These are phyloP conservation scores for Apoda limacodes DNA, from an alignment of 2,888 invertebrate genomes.

Conservation along the genomic window DNA sequence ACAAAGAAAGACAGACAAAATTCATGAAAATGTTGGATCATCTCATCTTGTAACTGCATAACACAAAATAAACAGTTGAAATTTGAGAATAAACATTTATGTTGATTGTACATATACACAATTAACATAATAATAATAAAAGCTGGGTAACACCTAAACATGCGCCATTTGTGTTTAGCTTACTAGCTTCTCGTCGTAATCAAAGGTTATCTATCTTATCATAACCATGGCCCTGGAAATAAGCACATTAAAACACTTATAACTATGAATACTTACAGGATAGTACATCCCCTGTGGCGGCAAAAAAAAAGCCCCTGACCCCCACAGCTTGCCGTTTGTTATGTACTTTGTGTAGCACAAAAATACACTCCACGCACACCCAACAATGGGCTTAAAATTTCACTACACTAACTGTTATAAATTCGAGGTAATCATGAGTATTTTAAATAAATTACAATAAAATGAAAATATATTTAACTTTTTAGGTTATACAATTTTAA, in stretches of 20 bases:
- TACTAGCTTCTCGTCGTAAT: background rate
- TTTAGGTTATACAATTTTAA: slow-evolving; percentile 64
- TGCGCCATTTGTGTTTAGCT: background rate
- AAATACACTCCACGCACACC: slow-evolving; percentile 67
- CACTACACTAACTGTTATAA: slow-evolving; percentile 62
- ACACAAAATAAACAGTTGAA: no score
- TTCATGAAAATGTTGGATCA: no score
- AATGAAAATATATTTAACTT: slow-evolving; percentile 46
- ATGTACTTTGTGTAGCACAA: slow-evolving; percentile 71
- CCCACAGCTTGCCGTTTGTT: slow-evolving; percentile 96
- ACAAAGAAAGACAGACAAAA: no score
- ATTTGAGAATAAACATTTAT: no score
- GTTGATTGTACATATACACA: no score
- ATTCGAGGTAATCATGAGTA: slow-evolving; percentile 64
- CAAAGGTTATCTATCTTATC: background rate
- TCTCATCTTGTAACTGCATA: no score
- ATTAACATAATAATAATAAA: no score
- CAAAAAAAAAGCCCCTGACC: slow-evolving; percentile 95
- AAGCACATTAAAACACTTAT: slow-evolving; percentile 19
- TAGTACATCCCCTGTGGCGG: slow-evolving; percentile 97
- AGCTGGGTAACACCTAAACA: no score
- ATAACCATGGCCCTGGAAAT: no score
- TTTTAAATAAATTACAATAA: slow-evolving; percentile 40
- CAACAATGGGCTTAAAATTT: slow-evolving; percentile 47
- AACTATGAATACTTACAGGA: slow-evolving; percentile 86